Evolutionary conservation across 1,140 invertebrate species (phyloP).

Genomic region (Drosophila sp.): DNA sequence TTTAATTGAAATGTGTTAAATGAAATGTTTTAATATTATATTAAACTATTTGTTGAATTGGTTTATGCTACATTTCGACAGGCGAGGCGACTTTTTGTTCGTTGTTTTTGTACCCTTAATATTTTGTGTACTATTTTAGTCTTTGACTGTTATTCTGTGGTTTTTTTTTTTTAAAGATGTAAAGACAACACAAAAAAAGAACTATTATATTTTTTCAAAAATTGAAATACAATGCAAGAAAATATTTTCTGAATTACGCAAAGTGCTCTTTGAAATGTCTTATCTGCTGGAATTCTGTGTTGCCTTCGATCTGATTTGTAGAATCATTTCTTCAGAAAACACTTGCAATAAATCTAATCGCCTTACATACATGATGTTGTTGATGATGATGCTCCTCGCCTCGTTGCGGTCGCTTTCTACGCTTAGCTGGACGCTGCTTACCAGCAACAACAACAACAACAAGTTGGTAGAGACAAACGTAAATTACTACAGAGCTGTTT

Average conservation of each 20-base stretch:
- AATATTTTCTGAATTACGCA: slow-evolving; percentile 45
- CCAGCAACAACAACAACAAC: slow-evolving; percentile 38
- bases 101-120: slow-evolving; percentile 13
- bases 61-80: no score
- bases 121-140: slow-evolving; percentile 53
- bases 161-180: slow-evolving; percentile 31
- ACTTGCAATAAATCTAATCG: slow-evolving; percentile 39
- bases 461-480: slow-evolving; percentile 41
- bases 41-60: no score
- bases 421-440: slow-evolving; percentile 51
- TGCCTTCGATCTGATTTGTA: background rate
- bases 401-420: slow-evolving; percentile 55
- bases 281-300: background rate
- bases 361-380: slow-evolving; percentile 18
- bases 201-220: slow-evolving; percentile 45
- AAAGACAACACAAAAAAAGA: slow-evolving; percentile 28
- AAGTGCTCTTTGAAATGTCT: slow-evolving; percentile 10
- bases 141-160: slow-evolving; percentile 62
- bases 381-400: background rate
- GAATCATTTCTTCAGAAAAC: background rate
- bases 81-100: background rate
- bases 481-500: slow-evolving; percentile 72
- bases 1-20: no score
- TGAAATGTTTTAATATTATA: no score
- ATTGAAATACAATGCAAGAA: slow-evolving; percentile 64